Evolutionary conservation across 2,113 vertebrate species (phyloP).

Genomic region (Hystrix brachyura): DNA sequence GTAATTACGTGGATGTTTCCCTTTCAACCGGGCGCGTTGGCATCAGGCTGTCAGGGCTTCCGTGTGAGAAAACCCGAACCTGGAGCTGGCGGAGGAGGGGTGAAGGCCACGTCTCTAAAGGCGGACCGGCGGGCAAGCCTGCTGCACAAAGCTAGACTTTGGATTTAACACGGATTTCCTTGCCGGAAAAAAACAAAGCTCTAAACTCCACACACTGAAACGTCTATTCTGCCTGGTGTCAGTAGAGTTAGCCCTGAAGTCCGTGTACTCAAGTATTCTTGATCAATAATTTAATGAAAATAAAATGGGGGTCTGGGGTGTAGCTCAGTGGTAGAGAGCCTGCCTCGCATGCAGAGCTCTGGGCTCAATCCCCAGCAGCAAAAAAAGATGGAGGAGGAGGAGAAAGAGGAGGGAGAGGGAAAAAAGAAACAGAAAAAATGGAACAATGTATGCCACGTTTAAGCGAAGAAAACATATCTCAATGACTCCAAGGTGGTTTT

Average conservation of each 20-base stretch:
- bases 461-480: not conserved
- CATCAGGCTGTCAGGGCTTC: slow-evolving; percentile 24
- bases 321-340: not conserved
- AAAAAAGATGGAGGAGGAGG: no score
- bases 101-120: not conserved
- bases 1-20: slow-evolving; percentile 58
- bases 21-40: slow-evolving; percentile 49
- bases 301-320: not conserved
- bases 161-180: not conserved
- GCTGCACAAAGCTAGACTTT: not conserved
- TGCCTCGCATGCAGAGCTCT: not conserved
- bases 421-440: not conserved
- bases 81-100: not conserved
- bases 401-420: not conserved
- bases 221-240: not conserved
- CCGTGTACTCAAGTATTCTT: not conserved
- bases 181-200: not conserved
- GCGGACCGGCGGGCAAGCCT: not conserved
- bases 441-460: not conserved
- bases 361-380: not conserved
- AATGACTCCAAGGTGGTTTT: not conserved
- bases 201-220: not conserved
- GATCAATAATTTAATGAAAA: not conserved
- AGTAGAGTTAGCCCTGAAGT: not conserved
- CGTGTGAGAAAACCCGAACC: slow-evolving; percentile 11